These are phyloP conservation scores for Cromileptes altivelis DNA, from an alignment of 2,113 vertebrate species.

Conservation along the genomic window DNA sequence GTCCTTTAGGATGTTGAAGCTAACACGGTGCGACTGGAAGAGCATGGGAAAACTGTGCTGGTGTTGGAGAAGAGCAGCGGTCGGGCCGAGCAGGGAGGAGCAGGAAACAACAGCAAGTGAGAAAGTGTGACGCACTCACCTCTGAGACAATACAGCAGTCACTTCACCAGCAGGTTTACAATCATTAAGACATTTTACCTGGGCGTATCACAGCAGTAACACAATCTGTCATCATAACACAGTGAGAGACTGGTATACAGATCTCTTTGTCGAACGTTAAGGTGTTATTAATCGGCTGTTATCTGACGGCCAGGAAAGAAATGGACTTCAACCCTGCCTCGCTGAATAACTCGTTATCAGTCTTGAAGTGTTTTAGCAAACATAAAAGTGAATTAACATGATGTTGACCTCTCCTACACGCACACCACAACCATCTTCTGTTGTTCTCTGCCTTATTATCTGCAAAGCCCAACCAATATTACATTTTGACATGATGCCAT, in stretches of 20 bases:
- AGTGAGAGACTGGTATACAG: not conserved
- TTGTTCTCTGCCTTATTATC: not conserved
- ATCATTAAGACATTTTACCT: not conserved
- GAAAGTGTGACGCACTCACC: conserved; percentile 4
- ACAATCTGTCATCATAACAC: not conserved
- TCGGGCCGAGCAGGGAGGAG: conserved; percentile 79
- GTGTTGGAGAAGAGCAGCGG: conserved; percentile 90
- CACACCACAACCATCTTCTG: not conserved
- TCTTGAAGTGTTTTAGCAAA: conserved; percentile 53
- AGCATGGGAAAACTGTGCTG: conserved; percentile 93
- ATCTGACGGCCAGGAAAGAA: conserved; percentile 17
- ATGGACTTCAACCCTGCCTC: conserved; percentile 51
- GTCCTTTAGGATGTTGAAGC: conserved; percentile 92
- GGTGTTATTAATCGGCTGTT: conserved; percentile 5
- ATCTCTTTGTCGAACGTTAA: not conserved
- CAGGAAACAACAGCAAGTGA: conserved; percentile 82
- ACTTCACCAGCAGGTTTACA: conserved; percentile 5
- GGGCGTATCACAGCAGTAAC: not conserved
- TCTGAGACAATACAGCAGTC: not conserved
- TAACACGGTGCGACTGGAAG: conserved; percentile 94
- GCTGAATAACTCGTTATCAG: conserved; percentile 53
- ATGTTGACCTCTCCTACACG: not conserved
- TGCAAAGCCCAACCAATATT: not conserved
- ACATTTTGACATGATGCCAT: not conserved
- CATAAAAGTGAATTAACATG: conserved; percentile 19